Percentiles rank a stretch among this genome's conserved stretches.
Evolutionary conservation across 2,797 vertebrate genomes (phyloP).

Genomic region (Pristis pectinata): DNA sequence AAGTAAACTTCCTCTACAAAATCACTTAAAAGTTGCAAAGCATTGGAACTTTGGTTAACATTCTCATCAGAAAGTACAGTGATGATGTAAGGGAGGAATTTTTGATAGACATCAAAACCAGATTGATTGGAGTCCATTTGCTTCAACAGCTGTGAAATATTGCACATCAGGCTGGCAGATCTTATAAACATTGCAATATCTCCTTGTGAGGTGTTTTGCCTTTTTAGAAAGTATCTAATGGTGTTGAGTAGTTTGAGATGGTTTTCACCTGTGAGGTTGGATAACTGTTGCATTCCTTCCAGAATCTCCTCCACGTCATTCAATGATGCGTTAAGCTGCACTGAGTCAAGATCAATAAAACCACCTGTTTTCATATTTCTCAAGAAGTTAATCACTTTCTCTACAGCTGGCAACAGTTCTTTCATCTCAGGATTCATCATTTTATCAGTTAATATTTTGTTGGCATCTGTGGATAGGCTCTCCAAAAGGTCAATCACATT

Average conservation of each 20-base stretch:
- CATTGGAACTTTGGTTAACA: background rate
- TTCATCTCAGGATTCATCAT: background rate
- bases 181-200: background rate
- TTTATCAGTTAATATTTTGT: conserved; percentile 11
- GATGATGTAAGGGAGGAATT: background rate
- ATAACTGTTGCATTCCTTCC: background rate
- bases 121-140: background rate
- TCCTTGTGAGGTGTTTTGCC: background rate
- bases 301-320: conserved; percentile 19
- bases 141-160: conserved; percentile 32
- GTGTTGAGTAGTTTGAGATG: background rate
- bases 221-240: background rate
- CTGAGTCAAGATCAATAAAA: background rate
- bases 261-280: background rate
- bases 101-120: background rate
- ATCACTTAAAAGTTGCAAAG: background rate
- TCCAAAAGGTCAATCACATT: background rate
- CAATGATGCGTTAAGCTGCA: background rate
- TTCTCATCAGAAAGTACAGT: background rate
- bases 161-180: background rate
- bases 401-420: background rate
- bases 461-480: background rate
- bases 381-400: background rate
- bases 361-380: conserved; percentile 20
- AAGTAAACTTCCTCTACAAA: conserved; percentile 4